These are phyloP conservation scores for Chloroclystis v-ata DNA, from an alignment of 2,888 invertebrate species.

Conservation along the genomic window DNA sequence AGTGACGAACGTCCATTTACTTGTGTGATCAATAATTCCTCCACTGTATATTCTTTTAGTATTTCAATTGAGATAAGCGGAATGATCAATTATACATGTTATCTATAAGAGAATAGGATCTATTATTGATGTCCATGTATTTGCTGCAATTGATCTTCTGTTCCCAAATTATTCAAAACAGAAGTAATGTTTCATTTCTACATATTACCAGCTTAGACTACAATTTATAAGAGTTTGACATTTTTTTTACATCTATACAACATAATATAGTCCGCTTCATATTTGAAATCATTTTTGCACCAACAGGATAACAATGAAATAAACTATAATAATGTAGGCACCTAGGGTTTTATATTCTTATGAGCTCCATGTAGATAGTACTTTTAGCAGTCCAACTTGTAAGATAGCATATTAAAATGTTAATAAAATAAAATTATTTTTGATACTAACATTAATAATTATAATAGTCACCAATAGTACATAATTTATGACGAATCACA, in stretches of 20 bases:
- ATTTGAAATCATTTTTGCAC: background rate
- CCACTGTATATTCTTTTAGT: slow-evolving; percentile 68
- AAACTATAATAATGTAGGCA: background rate
- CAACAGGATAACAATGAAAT: background rate
- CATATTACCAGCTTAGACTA: too few relatives aligned
- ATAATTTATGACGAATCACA: slow-evolving; percentile 36
- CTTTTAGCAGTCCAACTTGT: slow-evolving; percentile 43
- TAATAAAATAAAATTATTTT: slow-evolving; percentile 56
- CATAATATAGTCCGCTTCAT: background rate
- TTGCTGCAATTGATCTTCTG: too few relatives aligned
- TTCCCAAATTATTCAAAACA: background rate
- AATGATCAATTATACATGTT: slow-evolving; percentile 3
- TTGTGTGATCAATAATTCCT: slow-evolving; percentile 62
- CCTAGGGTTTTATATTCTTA: slow-evolving; percentile 8
- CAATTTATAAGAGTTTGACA: too few relatives aligned
- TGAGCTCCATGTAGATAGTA: slow-evolving; percentile 30
- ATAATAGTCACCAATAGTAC: slow-evolving; percentile 44
- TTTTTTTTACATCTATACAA: background rate
- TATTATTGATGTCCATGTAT: background rate
- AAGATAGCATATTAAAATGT: slow-evolving; percentile 39
- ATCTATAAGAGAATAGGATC: background rate
- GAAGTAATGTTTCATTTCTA: too few relatives aligned
- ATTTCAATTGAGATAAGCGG: slow-evolving; percentile 46
- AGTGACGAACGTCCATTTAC: slow-evolving; percentile 67
- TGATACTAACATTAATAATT: slow-evolving; percentile 54